Evolutionary conservation across 2,888 invertebrate species (phyloP).

Genomic region (Cosmia trapezina): DNA sequence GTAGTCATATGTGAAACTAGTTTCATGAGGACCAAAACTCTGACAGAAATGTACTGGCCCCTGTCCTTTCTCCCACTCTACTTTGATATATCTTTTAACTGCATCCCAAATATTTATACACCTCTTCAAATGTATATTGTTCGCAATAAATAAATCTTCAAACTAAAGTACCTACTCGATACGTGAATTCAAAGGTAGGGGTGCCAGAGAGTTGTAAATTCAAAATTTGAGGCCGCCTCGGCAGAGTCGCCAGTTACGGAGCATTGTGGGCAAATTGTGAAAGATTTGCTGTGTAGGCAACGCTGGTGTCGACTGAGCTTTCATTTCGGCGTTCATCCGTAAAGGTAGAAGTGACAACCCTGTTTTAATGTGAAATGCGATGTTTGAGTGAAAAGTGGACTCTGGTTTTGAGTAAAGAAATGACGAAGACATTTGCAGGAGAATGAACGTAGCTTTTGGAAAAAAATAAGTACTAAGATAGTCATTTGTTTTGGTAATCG

Average conservation of each 20-base stretch:
- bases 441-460: neutral
- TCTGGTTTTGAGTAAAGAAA: neutral
- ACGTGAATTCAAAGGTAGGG: slow-evolving; percentile 41
- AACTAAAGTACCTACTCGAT: slow-evolving; percentile 7
- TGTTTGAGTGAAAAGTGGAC: neutral
- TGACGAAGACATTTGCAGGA: neutral
- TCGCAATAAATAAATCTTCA: slow-evolving; percentile 35
- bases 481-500: neutral
- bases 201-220: slow-evolving; percentile 40
- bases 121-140: neutral
- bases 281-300: slow-evolving; percentile 49
- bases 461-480: too few relatives aligned
- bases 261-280: slow-evolving; percentile 55
- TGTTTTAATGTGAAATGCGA: slow-evolving; percentile 3
- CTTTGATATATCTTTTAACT: slow-evolving; percentile 1
- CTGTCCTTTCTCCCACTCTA: neutral
- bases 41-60: neutral
- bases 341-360: slow-evolving; percentile 14
- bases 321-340: slow-evolving; percentile 28
- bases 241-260: slow-evolving; percentile 26
- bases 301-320: slow-evolving; percentile 15
- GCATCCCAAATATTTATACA: slow-evolving; percentile 14
- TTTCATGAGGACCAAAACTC: neutral
- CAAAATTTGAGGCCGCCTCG: slow-evolving; percentile 36
- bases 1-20: too few relatives aligned